A percentile compares a stretch with the other conserved stretches of the same genome.
Evolutionary conservation across 2,797 vertebrate species (phyloP).

Genomic region (Centroberyx gerrardi): DNA sequence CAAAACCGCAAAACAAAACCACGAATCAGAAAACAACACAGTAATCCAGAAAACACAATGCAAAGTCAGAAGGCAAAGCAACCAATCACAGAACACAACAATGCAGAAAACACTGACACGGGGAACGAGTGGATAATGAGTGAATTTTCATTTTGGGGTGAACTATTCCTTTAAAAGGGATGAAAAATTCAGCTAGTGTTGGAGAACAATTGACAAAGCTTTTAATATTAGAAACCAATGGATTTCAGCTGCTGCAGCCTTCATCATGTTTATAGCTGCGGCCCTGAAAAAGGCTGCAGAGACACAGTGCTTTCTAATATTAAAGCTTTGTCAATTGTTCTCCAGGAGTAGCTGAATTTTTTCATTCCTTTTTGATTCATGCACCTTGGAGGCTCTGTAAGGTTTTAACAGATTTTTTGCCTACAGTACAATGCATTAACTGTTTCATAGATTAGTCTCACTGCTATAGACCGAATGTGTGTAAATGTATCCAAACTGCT

Average conservation of each 20-base stretch:
- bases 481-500: constrained; percentile 12
- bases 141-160: too few species aligned
- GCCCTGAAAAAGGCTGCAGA: constrained; percentile 34
- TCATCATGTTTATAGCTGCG: constrained; percentile 20
- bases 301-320: constrained; percentile 37
- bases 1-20: too few species aligned
- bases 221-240: constrained; percentile 13
- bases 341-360: too few species aligned
- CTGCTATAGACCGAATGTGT: not conserved
- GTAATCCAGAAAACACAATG: too few species aligned
- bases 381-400: constrained; percentile 31
- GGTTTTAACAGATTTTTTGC: constrained; percentile 26
- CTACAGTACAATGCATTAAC: constrained; percentile 3
- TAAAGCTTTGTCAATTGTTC: not conserved
- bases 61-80: too few species aligned
- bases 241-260: constrained; percentile 11
- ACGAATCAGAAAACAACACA: too few species aligned
- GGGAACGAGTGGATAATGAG: too few species aligned
- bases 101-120: too few species aligned
- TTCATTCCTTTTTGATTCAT: not conserved
- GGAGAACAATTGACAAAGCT: constrained; percentile 25
- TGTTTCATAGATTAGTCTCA: constrained; percentile 34
- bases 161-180: not conserved
- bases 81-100: too few species aligned
- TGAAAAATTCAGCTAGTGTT: constrained; percentile 15